Conservation (phyloP, 2,113 vertebrate species). For the human (Homo sapiens) region DNA sequence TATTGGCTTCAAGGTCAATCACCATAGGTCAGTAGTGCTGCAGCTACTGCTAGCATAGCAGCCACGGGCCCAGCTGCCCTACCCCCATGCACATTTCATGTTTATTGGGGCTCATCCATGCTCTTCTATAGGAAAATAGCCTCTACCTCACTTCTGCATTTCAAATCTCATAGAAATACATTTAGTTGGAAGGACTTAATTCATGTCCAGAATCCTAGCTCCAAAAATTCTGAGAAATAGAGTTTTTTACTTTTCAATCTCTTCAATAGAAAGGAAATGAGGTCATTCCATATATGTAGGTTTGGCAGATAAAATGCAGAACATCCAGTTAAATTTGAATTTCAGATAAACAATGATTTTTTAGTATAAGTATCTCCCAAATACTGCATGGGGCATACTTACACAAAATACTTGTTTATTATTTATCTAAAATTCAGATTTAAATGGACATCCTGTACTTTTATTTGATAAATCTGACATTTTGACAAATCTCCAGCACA, state of each 20-base stretch:
- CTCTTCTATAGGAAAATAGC: not conserved
- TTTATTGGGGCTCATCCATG: not conserved
- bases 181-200: not conserved
- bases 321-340: not conserved
- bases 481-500: not conserved
- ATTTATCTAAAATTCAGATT: slow-evolving; percentile 15
- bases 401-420: not conserved
- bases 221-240: not conserved
- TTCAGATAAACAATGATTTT: not conserved
- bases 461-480: not conserved
- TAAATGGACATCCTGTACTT: not conserved
- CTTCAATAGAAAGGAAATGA: not conserved
- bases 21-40: not conserved
- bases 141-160: not conserved
- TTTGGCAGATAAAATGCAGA: not conserved
- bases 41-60: not conserved
- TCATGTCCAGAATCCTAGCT: not conserved
- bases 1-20: not conserved
- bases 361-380: not conserved
- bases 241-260: not conserved
- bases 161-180: not conserved
- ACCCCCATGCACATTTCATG: not conserved
- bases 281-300: not conserved
- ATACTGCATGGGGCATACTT: not conserved
- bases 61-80: not conserved